phyloP scores from a whole-genome alignment of 2,888 invertebrate genomes.

The Carterocephalus palaemon region DNA sequence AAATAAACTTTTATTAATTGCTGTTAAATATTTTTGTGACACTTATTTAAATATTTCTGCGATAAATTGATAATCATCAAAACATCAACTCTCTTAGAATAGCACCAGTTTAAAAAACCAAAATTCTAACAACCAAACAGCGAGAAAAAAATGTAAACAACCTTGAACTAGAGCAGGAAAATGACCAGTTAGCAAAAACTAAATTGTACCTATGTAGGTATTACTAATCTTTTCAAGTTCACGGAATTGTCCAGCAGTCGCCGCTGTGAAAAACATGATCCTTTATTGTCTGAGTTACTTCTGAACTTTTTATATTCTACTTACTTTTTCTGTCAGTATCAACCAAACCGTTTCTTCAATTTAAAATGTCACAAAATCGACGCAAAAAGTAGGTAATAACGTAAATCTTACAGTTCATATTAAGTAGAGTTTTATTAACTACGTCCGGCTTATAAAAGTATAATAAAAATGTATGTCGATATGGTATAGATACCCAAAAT shows the following conservation, averaged over 20 bases:
- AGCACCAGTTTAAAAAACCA: background rate
- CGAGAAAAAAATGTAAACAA: conserved; percentile 15
- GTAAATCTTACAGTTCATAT: too few relatives aligned
- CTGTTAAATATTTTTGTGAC: too few relatives aligned
- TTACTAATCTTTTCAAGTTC: conserved; percentile 31
- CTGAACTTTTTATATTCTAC: conserved; percentile 19
- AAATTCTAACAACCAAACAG: background rate
- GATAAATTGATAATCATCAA: too few relatives aligned
- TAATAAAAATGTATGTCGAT: background rate
- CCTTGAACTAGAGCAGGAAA: conserved; percentile 28
- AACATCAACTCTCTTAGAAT: too few relatives aligned
- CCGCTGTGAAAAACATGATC: conserved; percentile 21
- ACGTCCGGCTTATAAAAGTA: background rate
- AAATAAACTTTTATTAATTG: too few relatives aligned
- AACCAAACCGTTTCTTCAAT: conserved; percentile 1
- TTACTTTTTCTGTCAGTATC: conserved; percentile 12
- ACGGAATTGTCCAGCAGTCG: conserved; percentile 23
- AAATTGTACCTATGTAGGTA: conserved; percentile 13
- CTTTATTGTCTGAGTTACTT: conserved; percentile 24
- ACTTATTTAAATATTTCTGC: too few relatives aligned
- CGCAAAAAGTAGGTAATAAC: conserved; percentile 4
- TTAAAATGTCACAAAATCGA: conserved; percentile 2
- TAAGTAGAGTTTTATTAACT: too few relatives aligned
- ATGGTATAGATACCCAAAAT: too few relatives aligned
- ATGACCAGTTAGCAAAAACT: conserved; percentile 26